Evolutionary conservation across 1,140 invertebrate species (phyloP).

Genomic region (Aphaenogaster floridana): DNA sequence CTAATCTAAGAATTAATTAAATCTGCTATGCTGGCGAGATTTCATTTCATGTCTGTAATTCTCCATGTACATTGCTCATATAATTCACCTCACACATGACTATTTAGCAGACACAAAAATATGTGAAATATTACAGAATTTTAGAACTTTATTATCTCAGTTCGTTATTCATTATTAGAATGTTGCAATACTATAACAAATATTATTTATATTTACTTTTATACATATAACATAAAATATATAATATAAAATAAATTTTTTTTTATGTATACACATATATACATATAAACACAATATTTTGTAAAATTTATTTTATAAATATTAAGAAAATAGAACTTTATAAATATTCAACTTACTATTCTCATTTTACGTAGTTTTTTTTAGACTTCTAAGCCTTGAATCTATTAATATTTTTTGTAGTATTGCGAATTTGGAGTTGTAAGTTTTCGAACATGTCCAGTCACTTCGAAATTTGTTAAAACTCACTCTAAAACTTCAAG

Average conservation of each 20-base stretch:
- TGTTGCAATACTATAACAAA: not conserved
- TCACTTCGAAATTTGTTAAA: not conserved
- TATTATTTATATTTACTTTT: not conserved
- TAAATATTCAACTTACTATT: not conserved
- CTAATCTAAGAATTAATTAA: conserved; percentile 68
- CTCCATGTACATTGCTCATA: conserved; percentile 8
- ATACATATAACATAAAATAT: not conserved
- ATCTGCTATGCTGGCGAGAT: conserved; percentile 24
- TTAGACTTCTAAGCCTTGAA: not conserved
- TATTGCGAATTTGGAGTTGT: not conserved
- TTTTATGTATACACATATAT: no score
- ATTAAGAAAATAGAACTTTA: not conserved
- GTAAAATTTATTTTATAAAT: not conserved
- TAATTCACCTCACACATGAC: conserved; percentile 29
- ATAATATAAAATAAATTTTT: no score
- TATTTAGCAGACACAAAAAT: conserved; percentile 37
- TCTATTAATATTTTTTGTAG: not conserved
- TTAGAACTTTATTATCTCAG: conserved; percentile 2
- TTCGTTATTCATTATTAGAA: not conserved
- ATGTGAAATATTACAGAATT: conserved; percentile 9
- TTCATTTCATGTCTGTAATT: conserved; percentile 52
- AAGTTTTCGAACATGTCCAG: conserved; percentile 7
- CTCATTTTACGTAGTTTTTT: not conserved
- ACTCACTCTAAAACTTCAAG: not conserved
- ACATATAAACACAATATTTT: not conserved